These are phyloP conservation scores for Halcyon malimbica DNA, from an alignment of 2,113 vertebrate species.

Conservation along the genomic window DNA sequence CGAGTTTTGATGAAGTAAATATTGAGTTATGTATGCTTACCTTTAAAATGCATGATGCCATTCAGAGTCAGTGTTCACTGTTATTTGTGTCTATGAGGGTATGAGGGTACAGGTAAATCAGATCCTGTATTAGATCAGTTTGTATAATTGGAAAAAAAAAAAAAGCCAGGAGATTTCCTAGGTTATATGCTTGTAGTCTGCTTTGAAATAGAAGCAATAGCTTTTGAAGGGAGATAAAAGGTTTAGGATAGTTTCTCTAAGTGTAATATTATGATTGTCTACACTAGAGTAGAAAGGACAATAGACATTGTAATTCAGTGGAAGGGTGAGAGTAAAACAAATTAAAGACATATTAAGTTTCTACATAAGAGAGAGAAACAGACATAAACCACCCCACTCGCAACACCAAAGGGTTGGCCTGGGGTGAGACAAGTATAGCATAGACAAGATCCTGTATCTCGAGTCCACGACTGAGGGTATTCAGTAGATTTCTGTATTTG, in stretches of 20 bases:
- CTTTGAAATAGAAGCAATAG: background rate
- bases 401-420: background rate
- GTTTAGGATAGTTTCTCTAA: background rate
- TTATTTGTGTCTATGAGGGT: background rate
- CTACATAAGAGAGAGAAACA: background rate
- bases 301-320: background rate
- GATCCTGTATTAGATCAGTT: background rate
- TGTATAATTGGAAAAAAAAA: background rate
- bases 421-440: fast-evolving
- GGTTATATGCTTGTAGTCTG: background rate
- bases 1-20: background rate
- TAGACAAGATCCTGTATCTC: background rate
- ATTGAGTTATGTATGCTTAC: background rate
- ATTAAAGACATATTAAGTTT: background rate
- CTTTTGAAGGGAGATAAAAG: background rate
- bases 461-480: background rate
- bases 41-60: background rate
- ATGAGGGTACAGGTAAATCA: background rate
- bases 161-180: background rate
- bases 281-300: background rate
- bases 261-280: background rate
- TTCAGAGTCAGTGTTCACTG: background rate
- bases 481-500: background rate
- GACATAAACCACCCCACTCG: background rate
- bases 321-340: background rate